These are phyloP conservation scores for Diphyllodes magnificus DNA, from an alignment of 2,113 vertebrate species.

Conservation along the genomic window DNA sequence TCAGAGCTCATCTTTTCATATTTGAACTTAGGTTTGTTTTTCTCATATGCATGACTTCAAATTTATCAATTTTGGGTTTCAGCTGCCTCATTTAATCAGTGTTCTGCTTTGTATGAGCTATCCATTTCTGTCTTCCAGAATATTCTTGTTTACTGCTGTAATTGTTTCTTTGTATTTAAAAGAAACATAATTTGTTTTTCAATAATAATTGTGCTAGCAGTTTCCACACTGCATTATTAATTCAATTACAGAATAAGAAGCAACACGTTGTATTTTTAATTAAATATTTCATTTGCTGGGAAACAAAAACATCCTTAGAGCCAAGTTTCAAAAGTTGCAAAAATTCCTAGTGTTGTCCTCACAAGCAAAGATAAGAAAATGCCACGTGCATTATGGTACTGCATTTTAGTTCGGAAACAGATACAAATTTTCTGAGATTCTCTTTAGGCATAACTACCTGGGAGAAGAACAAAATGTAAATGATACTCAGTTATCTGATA, in stretches of 20 bases:
- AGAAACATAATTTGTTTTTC: constrained; percentile 9
- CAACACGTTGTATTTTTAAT: not conserved
- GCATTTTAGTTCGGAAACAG: not conserved
- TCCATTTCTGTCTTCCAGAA: constrained; percentile 9
- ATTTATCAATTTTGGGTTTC: constrained; percentile 19
- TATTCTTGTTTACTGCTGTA: not conserved
- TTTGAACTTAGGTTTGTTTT: constrained; percentile 2
- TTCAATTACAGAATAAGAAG: not conserved
- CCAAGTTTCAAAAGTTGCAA: not conserved
- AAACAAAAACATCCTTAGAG: not conserved
- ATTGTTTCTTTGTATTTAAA: constrained; percentile 14
- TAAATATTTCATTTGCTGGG: not conserved
- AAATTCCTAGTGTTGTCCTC: not conserved
- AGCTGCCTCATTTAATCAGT: not conserved
- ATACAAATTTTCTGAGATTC: not conserved
- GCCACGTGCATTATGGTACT: not conserved
- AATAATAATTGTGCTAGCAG: not conserved
- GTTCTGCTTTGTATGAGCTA: not conserved
- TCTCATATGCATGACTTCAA: constrained; percentile 5
- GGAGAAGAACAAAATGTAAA: not conserved
- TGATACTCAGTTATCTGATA: not conserved
- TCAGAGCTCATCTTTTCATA: constrained; percentile 12
- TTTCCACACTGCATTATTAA: constrained; percentile 36
- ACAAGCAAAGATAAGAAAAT: not conserved
- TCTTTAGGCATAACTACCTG: not conserved